Base-by-base conservation (phyloP, 2,888 invertebrate species). In the Myopa tessellatipennis region DNA sequence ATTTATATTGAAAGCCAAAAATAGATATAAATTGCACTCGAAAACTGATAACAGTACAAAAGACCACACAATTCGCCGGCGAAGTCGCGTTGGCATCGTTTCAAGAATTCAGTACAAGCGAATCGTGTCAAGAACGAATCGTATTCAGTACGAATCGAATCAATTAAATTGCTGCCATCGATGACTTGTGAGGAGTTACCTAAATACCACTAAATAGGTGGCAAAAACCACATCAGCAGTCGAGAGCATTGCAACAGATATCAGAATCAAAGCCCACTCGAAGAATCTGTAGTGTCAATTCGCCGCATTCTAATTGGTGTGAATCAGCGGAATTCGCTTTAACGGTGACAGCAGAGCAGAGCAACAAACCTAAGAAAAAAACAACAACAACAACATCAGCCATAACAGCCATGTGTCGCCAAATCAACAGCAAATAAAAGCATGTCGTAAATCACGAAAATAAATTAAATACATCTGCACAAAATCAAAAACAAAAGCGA, bases 231-330 rank as follows among this genome's bases (percentile, higher is more conserved):
- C 70, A 58, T 70, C 79, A 70, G 14, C 18, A 68, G 68, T 68
- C 45, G 68, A 45, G 45, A 45, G 26, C 26, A 26, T 26, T 26
- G 1, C 26, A 26, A 1, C 26, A 26, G 26, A 26, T 26, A 26
- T 26, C 26, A 26, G 18, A 38, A n/a, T 12, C 26, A n/a, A 12
- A 26, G 40, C 60, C 77, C 78, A 69, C 72, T 58, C 69, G 16
- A 65, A 45, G 71, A 82, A 70, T 83, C 84, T 85, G 84, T 82
- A 85, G 85, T 85, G 85, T 83, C 86, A 87, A 85, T 83, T 85
- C 84, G 85, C 82, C 83, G 85, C 84, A 86, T 85, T 84, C 85
- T 84, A 83, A 85, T 82, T 84, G 83, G 81, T 82, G 84, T 85
- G 86, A 87, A 84, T 86, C 86, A 87, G 83, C 82, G 80, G 78